Evolutionary conservation across 2,797 vertebrate species (phyloP), one percentile per base, ranked within the genome.

Genomic region (Lagodon rhomboides): DNA sequence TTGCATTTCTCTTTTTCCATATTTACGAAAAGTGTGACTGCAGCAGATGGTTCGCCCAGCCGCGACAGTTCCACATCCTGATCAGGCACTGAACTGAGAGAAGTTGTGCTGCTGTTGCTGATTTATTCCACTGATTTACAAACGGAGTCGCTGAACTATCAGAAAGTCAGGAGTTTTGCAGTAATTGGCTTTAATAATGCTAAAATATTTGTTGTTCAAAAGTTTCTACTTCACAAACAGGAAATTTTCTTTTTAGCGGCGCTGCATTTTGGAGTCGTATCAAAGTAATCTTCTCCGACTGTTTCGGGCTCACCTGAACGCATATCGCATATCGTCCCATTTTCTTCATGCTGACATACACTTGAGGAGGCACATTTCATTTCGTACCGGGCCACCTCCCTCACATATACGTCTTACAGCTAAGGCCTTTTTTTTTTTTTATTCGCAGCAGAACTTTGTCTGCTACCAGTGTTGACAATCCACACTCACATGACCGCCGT

Each of bases 81-180:
- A 82, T 89, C 90, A 91, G 88, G 84, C 88, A 90, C 91, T 89
- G 77, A 79, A 81, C 82, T 62, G 59, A 85, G 76, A 64, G 56
- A 73, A 63, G 68, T 71, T 83, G 47, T 83, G 78, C 85, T 84
- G 75, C 79, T 63, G 76, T 76, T 60, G 46, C 65, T 49, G 27
- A 84, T 84, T 82, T 72, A 69, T 51, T 83, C 47, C 23, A 70
- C 53, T 69, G 69, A 82, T 73, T 68, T 53, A 58, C 69, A 80
- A 71, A 82, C n/a, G 9, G 68, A 86, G 43, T 61, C 51, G 83
- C 12, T 54, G 47, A 73, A 63, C 53, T 64, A 64, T 73, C 59
- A 67, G 50, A 73, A 68, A 73, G 74, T 77, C 56, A 27, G 30
- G 30, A 58, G 51, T 41, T 85, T 64, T 74, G 16, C 73, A 63